Evolutionary conservation across 1,140 invertebrate genomes (phyloP).

Genomic region (Drosophila tani): DNA sequence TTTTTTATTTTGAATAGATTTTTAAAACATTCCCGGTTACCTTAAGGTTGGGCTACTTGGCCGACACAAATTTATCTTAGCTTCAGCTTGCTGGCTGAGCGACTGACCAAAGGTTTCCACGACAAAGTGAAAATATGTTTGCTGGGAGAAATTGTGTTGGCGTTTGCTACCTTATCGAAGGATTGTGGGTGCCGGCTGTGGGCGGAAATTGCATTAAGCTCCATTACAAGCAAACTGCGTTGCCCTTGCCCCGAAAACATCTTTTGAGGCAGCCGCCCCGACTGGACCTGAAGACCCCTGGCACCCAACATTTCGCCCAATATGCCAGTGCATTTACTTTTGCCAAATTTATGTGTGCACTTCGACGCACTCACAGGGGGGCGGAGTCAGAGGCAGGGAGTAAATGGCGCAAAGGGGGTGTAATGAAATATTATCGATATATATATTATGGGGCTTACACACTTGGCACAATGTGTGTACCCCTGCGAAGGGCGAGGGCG

Average conservation of each 20-base stretch:
- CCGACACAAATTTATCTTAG: neutral
- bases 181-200: slow-evolving; percentile 5
- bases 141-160: slow-evolving; percentile 58
- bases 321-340: slow-evolving; percentile 80
- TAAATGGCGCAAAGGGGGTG: slow-evolving; percentile 13
- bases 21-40: no score
- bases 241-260: slow-evolving; percentile 25
- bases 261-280: slow-evolving; percentile 13
- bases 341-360: slow-evolving; percentile 73
- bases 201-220: slow-evolving; percentile 73
- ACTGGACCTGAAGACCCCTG: slow-evolving; percentile 5
- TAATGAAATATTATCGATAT: slow-evolving; percentile 83
- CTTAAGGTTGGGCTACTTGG: neutral
- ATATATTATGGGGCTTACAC: slow-evolving; percentile 74
- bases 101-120: slow-evolving; percentile 14
- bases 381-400: neutral
- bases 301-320: slow-evolving; percentile 58
- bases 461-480: slow-evolving; percentile 41
- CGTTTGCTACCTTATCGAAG: slow-evolving; percentile 19
- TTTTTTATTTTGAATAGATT: no score
- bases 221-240: slow-evolving; percentile 64
- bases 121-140: slow-evolving; percentile 62
- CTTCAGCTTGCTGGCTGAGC: slow-evolving; percentile 13
- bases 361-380: slow-evolving; percentile 54
- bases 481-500: neutral